Conservation (phyloP, 2,113 vertebrate genomes). For the Hemicordylus capensis region DNA sequence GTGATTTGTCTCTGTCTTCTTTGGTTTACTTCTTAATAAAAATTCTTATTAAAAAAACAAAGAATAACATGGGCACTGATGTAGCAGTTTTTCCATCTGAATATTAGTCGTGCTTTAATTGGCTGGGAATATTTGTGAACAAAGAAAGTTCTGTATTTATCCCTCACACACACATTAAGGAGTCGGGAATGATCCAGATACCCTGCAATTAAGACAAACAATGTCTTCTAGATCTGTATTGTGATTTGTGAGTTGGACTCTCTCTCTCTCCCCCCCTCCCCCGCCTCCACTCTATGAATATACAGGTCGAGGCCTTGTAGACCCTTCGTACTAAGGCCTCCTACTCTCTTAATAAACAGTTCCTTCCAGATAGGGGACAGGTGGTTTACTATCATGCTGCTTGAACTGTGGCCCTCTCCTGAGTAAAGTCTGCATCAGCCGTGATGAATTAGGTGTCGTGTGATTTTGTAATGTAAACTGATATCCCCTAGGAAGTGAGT, state of each 20-base stretch:
- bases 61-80: neutral
- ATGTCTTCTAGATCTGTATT: slow-evolving; percentile 3
- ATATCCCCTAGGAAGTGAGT: slow-evolving; percentile 78
- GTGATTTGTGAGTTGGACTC: slow-evolving; percentile 21
- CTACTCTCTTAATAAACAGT: slow-evolving; percentile 63
- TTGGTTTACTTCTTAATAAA: too few relatives aligned
- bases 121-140: slow-evolving; percentile 20
- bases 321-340: slow-evolving; percentile 44
- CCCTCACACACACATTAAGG: neutral
- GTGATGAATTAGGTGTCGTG: slow-evolving; percentile 78
- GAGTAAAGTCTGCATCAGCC: slow-evolving; percentile 70
- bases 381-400: slow-evolving; percentile 66
- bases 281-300: neutral
- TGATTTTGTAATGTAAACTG: slow-evolving; percentile 77
- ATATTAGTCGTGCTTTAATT: neutral
- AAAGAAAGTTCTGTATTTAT: neutral
- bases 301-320: slow-evolving; percentile 6
- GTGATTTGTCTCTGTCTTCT: too few relatives aligned
- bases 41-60: too few relatives aligned
- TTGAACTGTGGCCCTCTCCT: slow-evolving; percentile 68
- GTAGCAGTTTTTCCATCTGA: neutral
- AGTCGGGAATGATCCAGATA: neutral
- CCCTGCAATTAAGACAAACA: neutral
- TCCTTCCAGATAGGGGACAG: slow-evolving; percentile 59
- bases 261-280: slow-evolving; percentile 8